Conservation (phyloP, 1,140 invertebrate species). For the Sycophaga agraensis region DNA sequence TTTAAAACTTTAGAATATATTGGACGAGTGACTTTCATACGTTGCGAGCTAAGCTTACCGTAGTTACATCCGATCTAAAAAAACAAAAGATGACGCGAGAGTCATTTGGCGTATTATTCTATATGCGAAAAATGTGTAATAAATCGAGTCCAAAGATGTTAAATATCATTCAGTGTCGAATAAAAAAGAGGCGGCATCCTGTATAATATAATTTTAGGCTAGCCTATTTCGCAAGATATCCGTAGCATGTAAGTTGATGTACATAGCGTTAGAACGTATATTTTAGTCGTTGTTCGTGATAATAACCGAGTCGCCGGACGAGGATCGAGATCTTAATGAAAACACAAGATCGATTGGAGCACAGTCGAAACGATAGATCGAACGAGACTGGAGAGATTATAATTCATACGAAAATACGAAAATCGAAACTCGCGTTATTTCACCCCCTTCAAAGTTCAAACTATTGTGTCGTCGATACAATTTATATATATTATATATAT, state of each 20-base stretch:
- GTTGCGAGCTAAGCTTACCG: slow-evolving; percentile 7
- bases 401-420: slow-evolving; percentile 7
- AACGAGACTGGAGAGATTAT: slow-evolving; percentile 24
- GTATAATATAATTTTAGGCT: slow-evolving; percentile 57
- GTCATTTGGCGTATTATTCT: slow-evolving; percentile 16
- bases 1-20: background rate
- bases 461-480: slow-evolving; percentile 23
- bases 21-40: slow-evolving; percentile 18
- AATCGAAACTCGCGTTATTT: slow-evolving; percentile 30
- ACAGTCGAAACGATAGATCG: background rate
- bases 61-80: background rate
- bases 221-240: slow-evolving; percentile 39
- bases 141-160: slow-evolving; percentile 60
- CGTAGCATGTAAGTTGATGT: slow-evolving; percentile 51
- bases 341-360: background rate
- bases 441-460: slow-evolving; percentile 31
- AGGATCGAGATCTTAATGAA: slow-evolving; percentile 15
- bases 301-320: slow-evolving; percentile 17
- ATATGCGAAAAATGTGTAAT: slow-evolving; percentile 51
- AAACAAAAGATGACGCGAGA: background rate
- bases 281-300: slow-evolving; percentile 34
- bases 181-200: slow-evolving; percentile 44
- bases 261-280: slow-evolving; percentile 46
- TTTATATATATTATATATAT: slow-evolving; percentile 26
- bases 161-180: slow-evolving; percentile 50